These are phyloP conservation scores for Nomada ferruginata DNA, from an alignment of 2,888 invertebrate species.

Conservation along the genomic window DNA sequence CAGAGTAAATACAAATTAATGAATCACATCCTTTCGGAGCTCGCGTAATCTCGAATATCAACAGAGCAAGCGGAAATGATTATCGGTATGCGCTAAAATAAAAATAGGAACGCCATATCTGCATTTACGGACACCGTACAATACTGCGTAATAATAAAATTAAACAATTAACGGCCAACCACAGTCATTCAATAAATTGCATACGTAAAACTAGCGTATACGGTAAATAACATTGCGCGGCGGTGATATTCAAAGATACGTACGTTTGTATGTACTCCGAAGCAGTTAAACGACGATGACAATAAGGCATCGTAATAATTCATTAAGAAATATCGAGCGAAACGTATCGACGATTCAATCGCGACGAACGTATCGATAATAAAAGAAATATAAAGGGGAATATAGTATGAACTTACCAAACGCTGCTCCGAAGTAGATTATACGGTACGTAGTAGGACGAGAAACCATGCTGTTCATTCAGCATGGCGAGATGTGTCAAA, in stretches of 20 bases:
- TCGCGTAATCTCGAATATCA: constrained; percentile 30
- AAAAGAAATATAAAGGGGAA: not conserved
- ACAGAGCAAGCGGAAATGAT: constrained; percentile 54
- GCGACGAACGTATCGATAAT: not conserved
- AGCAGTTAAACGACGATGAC: not conserved
- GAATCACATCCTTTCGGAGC: constrained; percentile 36
- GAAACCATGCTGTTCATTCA: constrained; percentile 35
- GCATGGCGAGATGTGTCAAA: constrained; percentile 62
- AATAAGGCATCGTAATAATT: not conserved
- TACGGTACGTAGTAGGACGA: constrained; percentile 19
- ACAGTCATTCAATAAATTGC: not conserved
- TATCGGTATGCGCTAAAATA: constrained; percentile 29
- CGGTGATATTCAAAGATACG: constrained; percentile 1
- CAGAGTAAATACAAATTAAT: not conserved
- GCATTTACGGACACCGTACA: not conserved
- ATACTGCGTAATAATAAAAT: constrained; percentile 1
- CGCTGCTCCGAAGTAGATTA: constrained; percentile 28
- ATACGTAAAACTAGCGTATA: too few relatives aligned
- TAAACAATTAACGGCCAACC: not conserved
- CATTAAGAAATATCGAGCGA: constrained; percentile 4
- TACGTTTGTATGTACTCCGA: not conserved
- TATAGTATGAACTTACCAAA: constrained; percentile 55
- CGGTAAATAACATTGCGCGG: not conserved
- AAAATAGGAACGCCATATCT: constrained; percentile 33
- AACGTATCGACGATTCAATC: not conserved